These are phyloP conservation scores for Monochamus alternatus DNA, from an alignment of 2,888 invertebrate species.

Conservation along the genomic window DNA sequence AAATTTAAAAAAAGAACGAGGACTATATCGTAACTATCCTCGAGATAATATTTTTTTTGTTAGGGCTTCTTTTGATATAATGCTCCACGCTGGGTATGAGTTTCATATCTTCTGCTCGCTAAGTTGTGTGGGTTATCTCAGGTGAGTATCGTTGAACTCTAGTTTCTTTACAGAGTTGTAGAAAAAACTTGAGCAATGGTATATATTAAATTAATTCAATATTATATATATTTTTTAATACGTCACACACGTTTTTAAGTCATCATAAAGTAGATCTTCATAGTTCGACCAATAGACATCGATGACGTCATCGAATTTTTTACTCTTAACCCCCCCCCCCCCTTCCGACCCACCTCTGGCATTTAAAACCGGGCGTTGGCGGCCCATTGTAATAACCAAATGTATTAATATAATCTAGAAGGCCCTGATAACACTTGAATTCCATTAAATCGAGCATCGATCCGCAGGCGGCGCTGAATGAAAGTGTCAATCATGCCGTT, in stretches of 20 bases:
- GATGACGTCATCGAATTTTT: background rate
- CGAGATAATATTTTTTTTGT: too few species aligned
- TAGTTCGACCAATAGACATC: too few species aligned
- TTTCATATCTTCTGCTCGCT: too few species aligned
- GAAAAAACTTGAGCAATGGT: too few species aligned
- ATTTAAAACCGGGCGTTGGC: background rate
- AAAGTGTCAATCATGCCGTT: slow-evolving; percentile 68
- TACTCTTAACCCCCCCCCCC: background rate
- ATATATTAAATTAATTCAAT: too few species aligned
- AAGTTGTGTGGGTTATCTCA: too few species aligned
- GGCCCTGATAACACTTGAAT: slow-evolving; percentile 63
- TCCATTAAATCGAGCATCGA: slow-evolving; percentile 64
- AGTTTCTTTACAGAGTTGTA: too few species aligned
- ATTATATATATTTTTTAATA: background rate
- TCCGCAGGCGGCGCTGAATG: slow-evolving; percentile 60
- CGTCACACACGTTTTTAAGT: background rate
- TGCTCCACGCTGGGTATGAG: too few species aligned
- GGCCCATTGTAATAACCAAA: slow-evolving; percentile 16
- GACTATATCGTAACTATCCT: too few species aligned
- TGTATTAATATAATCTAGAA: slow-evolving; percentile 51
- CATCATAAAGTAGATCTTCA: background rate
- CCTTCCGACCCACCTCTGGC: background rate
- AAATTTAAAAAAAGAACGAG: too few species aligned
- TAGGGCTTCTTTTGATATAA: too few species aligned
- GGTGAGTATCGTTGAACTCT: too few species aligned